A percentile compares a stretch with the other conserved stretches of the same genome.
Conservation (phyloP, 35 echinoderm and acorn worm genomes). For the Anneissia japonica region DNA sequence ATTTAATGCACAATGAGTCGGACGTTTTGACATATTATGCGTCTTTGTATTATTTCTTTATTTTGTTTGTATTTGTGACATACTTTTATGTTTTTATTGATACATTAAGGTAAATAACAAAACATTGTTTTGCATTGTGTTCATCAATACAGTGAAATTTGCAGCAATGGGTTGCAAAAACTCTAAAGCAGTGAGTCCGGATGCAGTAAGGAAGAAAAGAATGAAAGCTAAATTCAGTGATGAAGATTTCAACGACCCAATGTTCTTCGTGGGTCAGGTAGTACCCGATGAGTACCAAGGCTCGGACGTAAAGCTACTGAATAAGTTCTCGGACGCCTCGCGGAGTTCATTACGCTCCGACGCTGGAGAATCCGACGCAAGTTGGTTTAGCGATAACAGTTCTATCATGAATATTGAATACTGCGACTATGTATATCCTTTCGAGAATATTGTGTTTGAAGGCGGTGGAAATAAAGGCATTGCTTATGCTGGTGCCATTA, state of each 20-base stretch:
- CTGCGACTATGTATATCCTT: slow-evolving; percentile 72
- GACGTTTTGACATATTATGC: no score
- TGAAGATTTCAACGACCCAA: not conserved
- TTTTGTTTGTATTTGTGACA: no score
- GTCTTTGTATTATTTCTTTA: no score
- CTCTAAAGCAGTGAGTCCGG: not conserved
- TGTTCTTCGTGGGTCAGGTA: not conserved
- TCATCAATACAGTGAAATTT: no score
- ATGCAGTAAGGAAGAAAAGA: not conserved
- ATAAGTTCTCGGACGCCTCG: not conserved
- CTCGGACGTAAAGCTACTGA: not conserved
- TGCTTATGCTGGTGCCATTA: slow-evolving; percentile 70
- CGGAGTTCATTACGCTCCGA: slow-evolving; percentile 30
- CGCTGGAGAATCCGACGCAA: slow-evolving; percentile 10
- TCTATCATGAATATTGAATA: slow-evolving; percentile 44
- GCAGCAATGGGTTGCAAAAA: not conserved
- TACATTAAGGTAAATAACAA: no score
- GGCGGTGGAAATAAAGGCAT: slow-evolving; percentile 83
- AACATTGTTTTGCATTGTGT: no score
- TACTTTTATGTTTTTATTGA: no score
- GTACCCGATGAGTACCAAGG: not conserved
- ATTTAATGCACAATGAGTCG: no score
- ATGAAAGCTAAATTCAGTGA: not conserved
- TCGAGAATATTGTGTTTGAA: slow-evolving; percentile 95
- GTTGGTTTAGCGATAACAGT: slow-evolving; percentile 46